Conservation (phyloP, 1,140 invertebrate species). For the Armadillidium nasatum region DNA sequence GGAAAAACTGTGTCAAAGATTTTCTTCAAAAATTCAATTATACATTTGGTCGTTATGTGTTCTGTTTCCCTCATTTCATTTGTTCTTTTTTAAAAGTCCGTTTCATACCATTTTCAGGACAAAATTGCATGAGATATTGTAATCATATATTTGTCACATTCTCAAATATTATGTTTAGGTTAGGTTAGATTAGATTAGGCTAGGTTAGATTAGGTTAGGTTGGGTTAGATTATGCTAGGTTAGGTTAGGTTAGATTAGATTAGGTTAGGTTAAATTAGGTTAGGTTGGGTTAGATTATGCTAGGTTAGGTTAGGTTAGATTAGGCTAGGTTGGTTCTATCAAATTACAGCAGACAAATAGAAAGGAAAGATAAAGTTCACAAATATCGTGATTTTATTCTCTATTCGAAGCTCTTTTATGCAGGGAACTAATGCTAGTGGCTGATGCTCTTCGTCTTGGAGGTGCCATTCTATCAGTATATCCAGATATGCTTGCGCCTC, state of each 20-base stretch:
- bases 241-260: too few relatives aligned
- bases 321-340: not conserved
- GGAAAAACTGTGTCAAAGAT: too few relatives aligned
- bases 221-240: too few relatives aligned
- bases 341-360: not conserved
- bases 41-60: too few relatives aligned
- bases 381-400: not conserved
- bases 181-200: not conserved
- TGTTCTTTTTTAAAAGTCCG: too few relatives aligned
- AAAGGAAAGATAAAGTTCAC: too few relatives aligned
- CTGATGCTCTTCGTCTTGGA: slow-evolving; percentile 86
- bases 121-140: too few relatives aligned
- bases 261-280: too few relatives aligned
- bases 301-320: too few relatives aligned
- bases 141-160: too few relatives aligned
- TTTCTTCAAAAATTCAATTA: not conserved
- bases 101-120: not conserved
- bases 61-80: too few relatives aligned
- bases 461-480: slow-evolving; percentile 83
- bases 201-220: not conserved
- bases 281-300: too few relatives aligned
- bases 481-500: slow-evolving; percentile 92
- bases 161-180: not conserved
- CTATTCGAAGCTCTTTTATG: not conserved
- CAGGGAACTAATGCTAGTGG: slow-evolving; percentile 87